Evolutionary conservation across 2,888 invertebrate species (phyloP), one percentile per base, ranked within the genome.

Genomic region (Macaria notata): DNA sequence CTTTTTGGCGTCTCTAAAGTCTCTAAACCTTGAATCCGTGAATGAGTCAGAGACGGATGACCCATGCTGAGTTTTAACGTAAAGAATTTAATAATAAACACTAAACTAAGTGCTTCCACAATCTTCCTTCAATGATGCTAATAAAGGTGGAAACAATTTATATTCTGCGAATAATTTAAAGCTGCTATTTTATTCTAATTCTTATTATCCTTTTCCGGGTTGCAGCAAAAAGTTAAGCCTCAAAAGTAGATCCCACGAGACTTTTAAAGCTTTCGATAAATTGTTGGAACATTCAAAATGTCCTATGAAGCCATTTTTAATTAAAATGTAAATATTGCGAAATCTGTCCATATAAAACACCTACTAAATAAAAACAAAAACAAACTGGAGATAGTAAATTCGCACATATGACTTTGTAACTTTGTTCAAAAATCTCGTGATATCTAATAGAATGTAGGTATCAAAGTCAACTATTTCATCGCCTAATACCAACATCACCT

Each of bases 21-120:
- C 33, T 54, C 43, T 47, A 61, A 61, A 61, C 56, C 62, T 65
- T 62, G 60, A 55, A 50, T 46, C 51, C 38, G 57, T 46, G 52
- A 50, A 46, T 62, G 62, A 62, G 47, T 61, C 61, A 61, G 48
- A 51, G 55, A 59, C 46, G 55, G 52, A 59, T 55, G 59, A 56
- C 55, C 52, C 31, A 55, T 33, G 49, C 5, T 55, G 51, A 46
- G n/a, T 52, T 59, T 59, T 59, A 41, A 50, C 54, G 31, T 47
- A 9, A 59, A 30, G 38, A 42, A 59, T 42, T 43, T 29, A 44
- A 39, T 19, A 19, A 19, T 19, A 19, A 19, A 19, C 2, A 41
- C 39, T 51, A 54, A 50, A 41, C 42, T 36, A 43, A 56, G 44
- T 52, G 52, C 52, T 52, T 52, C 48, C 33, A 33, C 48, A 52